These are phyloP conservation scores for Drosophila pegasa DNA, from an alignment of 2,888 invertebrate species.

Conservation along the genomic window DNA sequence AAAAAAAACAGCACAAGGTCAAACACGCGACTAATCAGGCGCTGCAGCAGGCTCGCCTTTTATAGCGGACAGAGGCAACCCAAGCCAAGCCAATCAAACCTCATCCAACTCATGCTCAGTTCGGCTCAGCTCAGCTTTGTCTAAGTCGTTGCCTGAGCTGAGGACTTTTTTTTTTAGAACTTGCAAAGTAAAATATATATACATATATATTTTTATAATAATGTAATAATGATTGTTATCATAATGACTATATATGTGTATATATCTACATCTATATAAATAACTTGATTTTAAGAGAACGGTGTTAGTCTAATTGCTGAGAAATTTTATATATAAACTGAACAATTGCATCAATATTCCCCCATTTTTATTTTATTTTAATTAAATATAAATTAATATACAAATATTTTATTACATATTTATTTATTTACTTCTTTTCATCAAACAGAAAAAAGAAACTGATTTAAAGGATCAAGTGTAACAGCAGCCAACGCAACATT, in stretches of 20 bases:
- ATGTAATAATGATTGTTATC: too few relatives aligned
- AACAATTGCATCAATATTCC: not conserved
- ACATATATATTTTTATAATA: too few relatives aligned
- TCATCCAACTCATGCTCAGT: not conserved
- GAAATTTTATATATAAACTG: not conserved
- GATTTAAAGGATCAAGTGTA: slow-evolving; percentile 7
- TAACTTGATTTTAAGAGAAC: not conserved
- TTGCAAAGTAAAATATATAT: too few relatives aligned
- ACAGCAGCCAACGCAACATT: not conserved
- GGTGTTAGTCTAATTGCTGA: not conserved
- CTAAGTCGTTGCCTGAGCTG: not conserved
- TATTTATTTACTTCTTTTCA: not conserved
- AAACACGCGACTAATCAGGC: not conserved
- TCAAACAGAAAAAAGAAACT: not conserved
- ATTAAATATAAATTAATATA: too few relatives aligned
- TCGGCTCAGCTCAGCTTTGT: not conserved
- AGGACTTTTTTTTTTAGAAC: not conserved
- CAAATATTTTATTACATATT: not conserved
- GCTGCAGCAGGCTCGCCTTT: not conserved
- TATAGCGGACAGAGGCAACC: not conserved
- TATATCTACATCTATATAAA: too few relatives aligned
- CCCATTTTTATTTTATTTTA: not conserved
- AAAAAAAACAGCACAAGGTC: not conserved
- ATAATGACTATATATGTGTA: too few relatives aligned
- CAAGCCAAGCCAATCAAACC: too few relatives aligned